These are phyloP conservation scores for Doris montereyensis DNA, from an alignment of 2,888 invertebrate species.

Conservation along the genomic window DNA sequence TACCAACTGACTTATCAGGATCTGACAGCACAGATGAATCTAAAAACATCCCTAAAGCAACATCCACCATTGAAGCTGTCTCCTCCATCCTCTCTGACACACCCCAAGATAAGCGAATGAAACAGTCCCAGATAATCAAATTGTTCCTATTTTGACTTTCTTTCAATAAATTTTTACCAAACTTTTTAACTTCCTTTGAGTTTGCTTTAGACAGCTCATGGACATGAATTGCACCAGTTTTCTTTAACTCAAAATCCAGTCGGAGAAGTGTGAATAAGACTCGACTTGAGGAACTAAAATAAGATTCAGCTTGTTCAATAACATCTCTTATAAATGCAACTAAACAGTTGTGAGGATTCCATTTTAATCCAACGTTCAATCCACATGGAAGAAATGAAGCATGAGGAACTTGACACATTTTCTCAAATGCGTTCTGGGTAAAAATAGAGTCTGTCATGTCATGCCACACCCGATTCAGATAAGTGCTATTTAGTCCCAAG, in stretches of 20 bases:
- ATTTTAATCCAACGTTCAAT: conserved; percentile 25
- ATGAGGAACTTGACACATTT: conserved; percentile 23
- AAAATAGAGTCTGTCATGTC: neutral
- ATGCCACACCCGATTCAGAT: neutral
- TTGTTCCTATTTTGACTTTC: conserved; percentile 68
- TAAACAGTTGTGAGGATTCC: conserved; percentile 33
- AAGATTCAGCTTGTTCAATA: conserved; percentile 45
- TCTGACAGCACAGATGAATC: conserved; percentile 34
- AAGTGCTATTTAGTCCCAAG: conserved; percentile 37
- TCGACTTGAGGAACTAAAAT: conserved; percentile 46
- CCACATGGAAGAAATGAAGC: conserved; percentile 15
- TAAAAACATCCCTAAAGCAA: conserved; percentile 58
- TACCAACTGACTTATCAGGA: conserved; percentile 32
- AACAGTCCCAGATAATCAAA: conserved; percentile 67
- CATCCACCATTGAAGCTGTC: conserved; percentile 62
- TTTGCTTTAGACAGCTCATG: conserved; percentile 44
- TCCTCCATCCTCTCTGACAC: conserved; percentile 62
- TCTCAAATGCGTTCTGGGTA: conserved; percentile 22
- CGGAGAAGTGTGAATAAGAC: conserved; percentile 51
- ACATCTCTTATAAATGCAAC: conserved; percentile 47
- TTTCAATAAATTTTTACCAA: conserved; percentile 66
- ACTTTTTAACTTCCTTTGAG: conserved; percentile 65
- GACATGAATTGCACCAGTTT: conserved; percentile 22
- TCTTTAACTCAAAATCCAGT: conserved; percentile 42
- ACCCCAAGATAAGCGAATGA: conserved; percentile 63